Evolutionary conservation across 2,888 invertebrate genomes (phyloP).

Genomic region (Atrina japonica): DNA sequence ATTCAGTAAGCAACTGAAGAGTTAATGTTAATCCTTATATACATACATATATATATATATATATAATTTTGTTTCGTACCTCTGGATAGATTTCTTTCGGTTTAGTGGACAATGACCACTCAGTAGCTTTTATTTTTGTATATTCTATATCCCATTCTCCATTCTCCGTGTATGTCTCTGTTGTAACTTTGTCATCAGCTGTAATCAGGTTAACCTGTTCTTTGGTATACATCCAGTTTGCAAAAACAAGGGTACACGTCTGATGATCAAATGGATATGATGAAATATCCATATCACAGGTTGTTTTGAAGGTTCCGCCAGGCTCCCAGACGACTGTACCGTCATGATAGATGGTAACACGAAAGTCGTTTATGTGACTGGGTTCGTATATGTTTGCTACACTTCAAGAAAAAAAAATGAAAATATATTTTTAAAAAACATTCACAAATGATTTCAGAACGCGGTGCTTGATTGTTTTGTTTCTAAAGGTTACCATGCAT

Average conservation of each 20-base stretch:
- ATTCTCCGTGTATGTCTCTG: conserved; percentile 57
- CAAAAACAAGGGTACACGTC: conserved; percentile 55
- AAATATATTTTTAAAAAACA: background rate
- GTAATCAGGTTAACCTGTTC: conserved; percentile 47
- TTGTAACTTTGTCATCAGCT: conserved; percentile 34
- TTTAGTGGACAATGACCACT: conserved; percentile 55
- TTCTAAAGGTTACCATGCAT: too few relatives aligned
- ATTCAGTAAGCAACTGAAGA: too few relatives aligned
- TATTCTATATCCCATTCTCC: conserved; percentile 63
- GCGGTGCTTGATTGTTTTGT: background rate
- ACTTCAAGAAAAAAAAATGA: conserved; percentile 38
- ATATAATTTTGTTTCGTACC: too few relatives aligned
- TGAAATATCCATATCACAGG: conserved; percentile 62
- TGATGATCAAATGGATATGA: conserved; percentile 66
- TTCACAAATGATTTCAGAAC: background rate
- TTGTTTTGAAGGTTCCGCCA: conserved; percentile 60
- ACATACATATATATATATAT: too few relatives aligned
- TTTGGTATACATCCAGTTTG: conserved; percentile 64
- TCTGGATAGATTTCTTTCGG: conserved; percentile 56
- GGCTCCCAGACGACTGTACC: conserved; percentile 63
- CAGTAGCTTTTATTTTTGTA: conserved; percentile 45
- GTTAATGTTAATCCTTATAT: too few relatives aligned
- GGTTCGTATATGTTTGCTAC: conserved; percentile 59
- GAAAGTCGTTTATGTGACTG: conserved; percentile 53
- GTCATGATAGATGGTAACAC: conserved; percentile 49